phyloP scores from a whole-genome alignment of 2,113 vertebrate species.

The Orientallactaga bullata region DNA sequence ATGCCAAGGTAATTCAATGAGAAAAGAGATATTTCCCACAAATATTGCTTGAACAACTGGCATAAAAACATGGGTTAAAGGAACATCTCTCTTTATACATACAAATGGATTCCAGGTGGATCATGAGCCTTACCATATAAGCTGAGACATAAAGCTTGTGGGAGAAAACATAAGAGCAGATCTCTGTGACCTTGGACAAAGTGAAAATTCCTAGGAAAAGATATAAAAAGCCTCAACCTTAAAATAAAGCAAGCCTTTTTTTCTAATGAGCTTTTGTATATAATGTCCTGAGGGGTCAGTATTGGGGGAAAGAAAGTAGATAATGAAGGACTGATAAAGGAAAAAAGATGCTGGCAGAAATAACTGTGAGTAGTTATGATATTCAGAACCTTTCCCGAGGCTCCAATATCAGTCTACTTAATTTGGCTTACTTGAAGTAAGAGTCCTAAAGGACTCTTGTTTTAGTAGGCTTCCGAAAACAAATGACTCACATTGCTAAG shows the following conservation, averaged over 20 bases:
- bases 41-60: background rate
- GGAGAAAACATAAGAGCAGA: background rate
- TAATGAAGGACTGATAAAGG: background rate
- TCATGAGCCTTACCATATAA: background rate
- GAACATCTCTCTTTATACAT: background rate
- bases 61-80: background rate
- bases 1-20: background rate
- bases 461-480: background rate
- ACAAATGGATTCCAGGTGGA: slow-evolving; percentile 34
- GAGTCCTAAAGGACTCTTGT: slow-evolving; percentile 34
- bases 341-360: background rate
- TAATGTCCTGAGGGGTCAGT: background rate
- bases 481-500: slow-evolving; percentile 31
- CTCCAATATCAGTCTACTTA: slow-evolving; percentile 2
- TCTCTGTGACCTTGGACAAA: background rate
- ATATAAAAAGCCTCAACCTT: background rate
- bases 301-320: background rate
- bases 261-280: background rate
- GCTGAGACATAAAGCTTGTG: slow-evolving; percentile 21
- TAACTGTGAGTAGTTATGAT: background rate
- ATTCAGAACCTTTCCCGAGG: background rate
- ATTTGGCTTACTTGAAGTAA: slow-evolving; percentile 50
- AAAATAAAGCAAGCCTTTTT: slow-evolving; percentile 47
- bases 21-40: slow-evolving; percentile 31
- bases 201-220: slow-evolving; percentile 16